Evolutionary conservation across 2,888 invertebrate genomes (phyloP).

Genomic region (Cephus sareptanus): DNA sequence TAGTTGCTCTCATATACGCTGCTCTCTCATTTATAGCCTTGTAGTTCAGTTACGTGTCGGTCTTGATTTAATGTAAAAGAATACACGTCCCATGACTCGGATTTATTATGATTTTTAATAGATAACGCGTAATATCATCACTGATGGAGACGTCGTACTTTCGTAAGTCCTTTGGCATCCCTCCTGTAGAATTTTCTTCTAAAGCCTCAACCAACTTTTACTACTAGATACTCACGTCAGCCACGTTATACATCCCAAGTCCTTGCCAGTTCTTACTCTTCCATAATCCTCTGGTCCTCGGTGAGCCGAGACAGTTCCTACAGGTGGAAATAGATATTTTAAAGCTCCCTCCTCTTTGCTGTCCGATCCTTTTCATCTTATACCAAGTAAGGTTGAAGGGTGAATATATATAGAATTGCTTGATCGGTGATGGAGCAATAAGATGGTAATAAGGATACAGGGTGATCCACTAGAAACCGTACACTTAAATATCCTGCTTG

Average conservation of each 20-base stretch:
- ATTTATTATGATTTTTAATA: neutral
- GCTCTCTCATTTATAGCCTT: conserved; percentile 3
- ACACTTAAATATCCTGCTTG: too few relatives aligned
- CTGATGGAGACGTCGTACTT: neutral
- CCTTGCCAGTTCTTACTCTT: neutral
- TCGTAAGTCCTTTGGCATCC: neutral
- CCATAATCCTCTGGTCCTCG: neutral
- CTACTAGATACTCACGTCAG: neutral
- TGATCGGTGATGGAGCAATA: neutral
- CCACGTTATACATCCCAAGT: neutral
- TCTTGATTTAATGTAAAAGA: conserved; percentile 13
- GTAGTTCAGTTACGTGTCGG: conserved; percentile 20
- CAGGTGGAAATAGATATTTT: conserved; percentile 33
- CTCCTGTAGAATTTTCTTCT: neutral
- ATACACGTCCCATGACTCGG: neutral
- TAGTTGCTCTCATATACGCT: neutral
- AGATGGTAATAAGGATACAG: neutral
- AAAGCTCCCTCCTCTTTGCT: neutral
- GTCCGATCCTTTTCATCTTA: neutral
- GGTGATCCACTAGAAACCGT: too few relatives aligned
- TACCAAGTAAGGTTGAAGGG: neutral
- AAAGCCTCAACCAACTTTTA: neutral
- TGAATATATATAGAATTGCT: neutral
- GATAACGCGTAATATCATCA: neutral
- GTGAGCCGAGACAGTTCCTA: conserved; percentile 14